Evolutionary conservation across 2,888 invertebrate species (phyloP).

Genomic region (Brenthis hecate): DNA sequence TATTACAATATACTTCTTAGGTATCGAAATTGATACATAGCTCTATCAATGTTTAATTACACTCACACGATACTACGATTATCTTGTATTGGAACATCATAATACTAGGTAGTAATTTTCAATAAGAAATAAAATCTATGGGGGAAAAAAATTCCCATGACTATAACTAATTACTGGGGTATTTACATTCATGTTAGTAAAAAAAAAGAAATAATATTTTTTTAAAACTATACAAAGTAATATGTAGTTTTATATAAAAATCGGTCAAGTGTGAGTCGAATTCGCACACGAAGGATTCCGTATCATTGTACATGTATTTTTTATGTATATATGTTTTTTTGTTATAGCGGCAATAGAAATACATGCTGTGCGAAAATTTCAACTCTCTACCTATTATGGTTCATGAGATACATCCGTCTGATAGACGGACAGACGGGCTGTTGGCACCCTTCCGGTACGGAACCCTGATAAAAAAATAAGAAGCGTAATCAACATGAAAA

Average conservation of each 20-base stretch:
- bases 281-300: too few relatives aligned
- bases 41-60: constrained; percentile 24
- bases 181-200: not conserved
- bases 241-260: too few relatives aligned
- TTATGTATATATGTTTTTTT: too few relatives aligned
- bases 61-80: constrained; percentile 30
- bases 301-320: too few relatives aligned
- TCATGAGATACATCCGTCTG: too few relatives aligned
- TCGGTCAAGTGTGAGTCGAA: too few relatives aligned
- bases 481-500: not conserved
- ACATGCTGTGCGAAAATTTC: too few relatives aligned
- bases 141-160: constrained; percentile 17
- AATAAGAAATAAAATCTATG: constrained; percentile 15
- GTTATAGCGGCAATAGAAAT: too few relatives aligned
- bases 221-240: not conserved
- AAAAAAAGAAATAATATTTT: not conserved
- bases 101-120: constrained; percentile 7
- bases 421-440: too few relatives aligned
- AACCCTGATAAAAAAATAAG: not conserved
- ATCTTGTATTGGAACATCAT: constrained; percentile 19
- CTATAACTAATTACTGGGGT: not conserved
- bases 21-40: not conserved
- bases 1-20: too few relatives aligned
- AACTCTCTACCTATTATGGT: too few relatives aligned
- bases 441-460: too few relatives aligned